These are phyloP conservation scores for Characodon lateralis DNA, from an alignment of 2,797 vertebrate genomes.

Conservation along the genomic window DNA sequence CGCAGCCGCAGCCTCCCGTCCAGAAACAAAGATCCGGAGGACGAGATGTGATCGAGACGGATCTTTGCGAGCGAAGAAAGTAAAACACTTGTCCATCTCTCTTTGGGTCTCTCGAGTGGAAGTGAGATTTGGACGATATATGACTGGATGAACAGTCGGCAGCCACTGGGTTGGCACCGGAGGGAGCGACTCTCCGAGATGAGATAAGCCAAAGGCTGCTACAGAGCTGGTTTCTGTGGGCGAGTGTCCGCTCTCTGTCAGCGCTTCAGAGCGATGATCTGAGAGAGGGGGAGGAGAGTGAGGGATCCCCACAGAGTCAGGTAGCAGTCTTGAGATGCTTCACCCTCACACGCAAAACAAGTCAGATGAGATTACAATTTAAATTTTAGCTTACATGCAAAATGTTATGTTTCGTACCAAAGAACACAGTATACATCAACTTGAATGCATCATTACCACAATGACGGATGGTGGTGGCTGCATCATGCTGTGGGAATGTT, in stretches of 20 bases:
- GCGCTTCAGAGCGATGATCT: conserved; percentile 34
- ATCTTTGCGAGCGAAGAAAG: conserved; percentile 51
- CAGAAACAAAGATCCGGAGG: conserved; percentile 56
- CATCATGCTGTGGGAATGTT: no score
- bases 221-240: conserved; percentile 40
- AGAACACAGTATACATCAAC: background rate
- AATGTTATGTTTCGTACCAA: background rate
- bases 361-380: no score
- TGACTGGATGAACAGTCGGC: conserved; percentile 14
- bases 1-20: conserved; percentile 62
- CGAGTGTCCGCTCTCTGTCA: conserved; percentile 45
- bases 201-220: conserved; percentile 47
- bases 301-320: conserved; percentile 45
- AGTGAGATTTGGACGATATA: conserved; percentile 27
- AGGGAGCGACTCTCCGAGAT: conserved; percentile 35
- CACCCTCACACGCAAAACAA: background rate
- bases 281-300: conserved; percentile 30
- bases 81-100: conserved; percentile 40
- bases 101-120: conserved; percentile 4
- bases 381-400: no score
- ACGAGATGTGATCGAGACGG: conserved; percentile 36
- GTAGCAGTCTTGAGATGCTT: conserved; percentile 29
- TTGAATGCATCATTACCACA: no score
- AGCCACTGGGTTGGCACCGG: conserved; percentile 31
- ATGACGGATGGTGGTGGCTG: no score